These are phyloP conservation scores for Microcebus ravelobensis DNA, from an alignment of 2,113 vertebrate species.

Conservation along the genomic window DNA sequence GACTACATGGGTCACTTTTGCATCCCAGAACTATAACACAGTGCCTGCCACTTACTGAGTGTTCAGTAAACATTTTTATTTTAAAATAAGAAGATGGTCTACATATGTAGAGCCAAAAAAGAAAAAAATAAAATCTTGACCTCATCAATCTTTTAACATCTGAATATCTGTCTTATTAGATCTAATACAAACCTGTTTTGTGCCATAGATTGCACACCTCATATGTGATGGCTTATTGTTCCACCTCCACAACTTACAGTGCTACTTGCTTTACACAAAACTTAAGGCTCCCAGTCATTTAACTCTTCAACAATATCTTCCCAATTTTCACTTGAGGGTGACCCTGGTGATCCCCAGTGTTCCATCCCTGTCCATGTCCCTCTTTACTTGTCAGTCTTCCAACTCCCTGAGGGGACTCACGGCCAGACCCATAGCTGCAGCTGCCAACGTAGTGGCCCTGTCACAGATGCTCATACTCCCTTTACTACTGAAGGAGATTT, in stretches of 20 bases:
- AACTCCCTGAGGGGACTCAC: not conserved
- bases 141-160: not conserved
- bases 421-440: not conserved
- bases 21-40: not conserved
- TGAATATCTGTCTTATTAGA: not conserved
- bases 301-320: not conserved
- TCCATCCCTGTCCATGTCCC: not conserved
- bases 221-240: not conserved
- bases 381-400: not conserved
- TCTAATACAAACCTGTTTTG: not conserved
- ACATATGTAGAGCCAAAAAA: not conserved
- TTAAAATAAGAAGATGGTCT: not conserved
- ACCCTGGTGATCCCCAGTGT: not conserved
- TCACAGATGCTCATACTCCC: not conserved
- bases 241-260: not conserved
- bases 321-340: not conserved
- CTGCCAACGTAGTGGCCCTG: not conserved
- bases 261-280: not conserved
- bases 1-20: not conserved
- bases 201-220: not conserved
- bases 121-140: not conserved
- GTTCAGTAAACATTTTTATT: not conserved
- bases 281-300: not conserved
- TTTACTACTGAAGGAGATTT: not conserved
- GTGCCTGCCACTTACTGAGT: not conserved